Evolutionary conservation across 2,888 invertebrate species (phyloP), one percentile per base, ranked within the genome.

Genomic region (Lithophane ornitopus): DNA sequence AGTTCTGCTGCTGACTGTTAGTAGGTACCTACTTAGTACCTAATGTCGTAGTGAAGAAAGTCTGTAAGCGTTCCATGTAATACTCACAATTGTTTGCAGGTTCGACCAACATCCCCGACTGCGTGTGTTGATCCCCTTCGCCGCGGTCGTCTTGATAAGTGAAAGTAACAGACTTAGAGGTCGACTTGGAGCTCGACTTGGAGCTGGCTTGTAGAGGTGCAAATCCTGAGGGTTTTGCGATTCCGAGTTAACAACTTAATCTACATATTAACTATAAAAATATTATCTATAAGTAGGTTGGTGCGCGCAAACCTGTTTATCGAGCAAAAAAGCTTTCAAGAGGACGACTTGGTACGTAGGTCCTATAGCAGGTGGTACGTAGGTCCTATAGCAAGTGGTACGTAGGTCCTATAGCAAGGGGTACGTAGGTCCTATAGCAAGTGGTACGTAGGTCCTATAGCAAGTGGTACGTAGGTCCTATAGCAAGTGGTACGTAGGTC

Each of bases 131-230:
- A 16, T 89, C 88, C 1, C 78, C 87, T n/a, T 84, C 62, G 14
- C 39, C 39, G n/a, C n/a, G 63, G 3, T 63, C 77, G 2, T 90
- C 91, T 82, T 93, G 92, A 3, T 93, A 90, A 0, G 90, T 94
- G 79, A 95, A 96, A 0, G 95, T 93, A 14, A 96, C 96, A 0
- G 96, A 96, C 79, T 96, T 96, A 0, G 94, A 80, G 59, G 46
- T 94, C 2, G 95, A 94, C 82, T 95, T 95, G 2, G 93, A 90
- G 61, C 94, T 94, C 2, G 94, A 94, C 82, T 95, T 95, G 3
- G 93, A 89, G 61, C 94, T 89, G 16, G 91, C 91, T 7, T 89
- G 86, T 7, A 72, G 70, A 34, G 77, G 41, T 52, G 0, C 14
- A n/a, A 49, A 8, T 26, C 49, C 81, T 81, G 63, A 34, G 74